Base-by-base conservation (phyloP, 2,113 vertebrate genomes). In the Chunga burmeisteri region DNA sequence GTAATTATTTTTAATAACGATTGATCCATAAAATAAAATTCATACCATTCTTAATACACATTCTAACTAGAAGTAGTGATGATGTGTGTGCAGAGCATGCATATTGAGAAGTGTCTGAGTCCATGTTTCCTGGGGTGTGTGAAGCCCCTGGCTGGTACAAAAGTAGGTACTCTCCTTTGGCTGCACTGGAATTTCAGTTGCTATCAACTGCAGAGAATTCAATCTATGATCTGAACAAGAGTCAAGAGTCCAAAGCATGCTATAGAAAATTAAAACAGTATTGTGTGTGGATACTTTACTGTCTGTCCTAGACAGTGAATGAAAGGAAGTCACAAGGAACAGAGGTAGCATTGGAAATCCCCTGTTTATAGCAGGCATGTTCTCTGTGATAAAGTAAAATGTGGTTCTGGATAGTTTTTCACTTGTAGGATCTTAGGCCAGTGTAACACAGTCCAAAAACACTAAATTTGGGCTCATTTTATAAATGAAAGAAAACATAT, bases 1-100 rank as follows among this genome's bases (percentile, higher is more conserved):
- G 92, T 97, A 94, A 97, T 97, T 97, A 97, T 97, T 97, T 98
- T 97, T 96, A 98, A 97, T 94, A 95, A 97, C 25, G 20, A 96
- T 70, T 91, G 94, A 90, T 91, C 94, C 58, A 94, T 93, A 95
- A 94, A 96, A 87, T 78, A 94, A 94, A 97, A 96, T 88, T 90
- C 61, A 93, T 85, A 80, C 65, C 29, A 71, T 77, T 95, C 89
- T 89, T 94, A 88, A 88, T 81, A 78, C 42, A 71, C 10, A 40
- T 93, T 75, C 86, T 87, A 95, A 95, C 88, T 88, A 77, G 90
- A 88, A 91, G 61, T 40, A 56, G 58, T 25, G 55, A 63, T 74
- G 49, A 16, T 59, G 59, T 93, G 38, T 93, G 91, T 90, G 91
- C 81, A 50, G 74, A 95, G 67, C 52, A 93, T 61, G 71, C 62